phyloP scores from a whole-genome alignment of 1,140 invertebrate genomes.

The Cydia amplana region DNA sequence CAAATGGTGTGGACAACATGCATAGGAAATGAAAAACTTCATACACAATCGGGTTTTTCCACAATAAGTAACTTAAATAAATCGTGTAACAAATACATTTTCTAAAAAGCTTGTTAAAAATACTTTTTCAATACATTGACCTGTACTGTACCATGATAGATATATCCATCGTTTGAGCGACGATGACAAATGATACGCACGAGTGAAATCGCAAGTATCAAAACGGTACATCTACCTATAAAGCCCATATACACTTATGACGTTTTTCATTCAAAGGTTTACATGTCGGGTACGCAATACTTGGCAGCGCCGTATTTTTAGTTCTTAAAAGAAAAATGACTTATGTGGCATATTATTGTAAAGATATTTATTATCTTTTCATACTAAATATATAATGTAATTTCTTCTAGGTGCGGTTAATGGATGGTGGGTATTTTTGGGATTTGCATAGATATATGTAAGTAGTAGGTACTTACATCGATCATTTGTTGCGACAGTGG shows the following conservation, averaged over 20 bases:
- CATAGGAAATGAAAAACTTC: too few relatives aligned
- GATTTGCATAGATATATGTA: constrained; percentile 1
- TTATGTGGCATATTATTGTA: not conserved
- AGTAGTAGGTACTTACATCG: not conserved
- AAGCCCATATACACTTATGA: not conserved
- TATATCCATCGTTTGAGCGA: not conserved
- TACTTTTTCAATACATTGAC: constrained; percentile 7
- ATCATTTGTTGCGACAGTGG: not conserved
- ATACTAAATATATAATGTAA: not conserved
- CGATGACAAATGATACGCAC: constrained; percentile 17
- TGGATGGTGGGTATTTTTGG: constrained; percentile 2
- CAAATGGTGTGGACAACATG: too few relatives aligned
- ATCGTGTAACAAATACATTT: too few relatives aligned
- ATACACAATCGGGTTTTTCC: too few relatives aligned
- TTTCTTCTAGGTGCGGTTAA: constrained; percentile 6
- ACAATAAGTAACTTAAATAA: too few relatives aligned
- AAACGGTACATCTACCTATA: not conserved
- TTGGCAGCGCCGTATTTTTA: not conserved
- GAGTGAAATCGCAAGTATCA: not conserved
- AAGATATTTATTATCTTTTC: not conserved
- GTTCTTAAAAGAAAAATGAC: not conserved
- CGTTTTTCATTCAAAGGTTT: not conserved
- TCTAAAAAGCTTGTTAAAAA: not conserved
- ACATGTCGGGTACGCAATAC: not conserved
- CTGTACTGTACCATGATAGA: not conserved